phyloP scores from a whole-genome alignment of 2,113 vertebrate species.

The Delphinus delphis region DNA sequence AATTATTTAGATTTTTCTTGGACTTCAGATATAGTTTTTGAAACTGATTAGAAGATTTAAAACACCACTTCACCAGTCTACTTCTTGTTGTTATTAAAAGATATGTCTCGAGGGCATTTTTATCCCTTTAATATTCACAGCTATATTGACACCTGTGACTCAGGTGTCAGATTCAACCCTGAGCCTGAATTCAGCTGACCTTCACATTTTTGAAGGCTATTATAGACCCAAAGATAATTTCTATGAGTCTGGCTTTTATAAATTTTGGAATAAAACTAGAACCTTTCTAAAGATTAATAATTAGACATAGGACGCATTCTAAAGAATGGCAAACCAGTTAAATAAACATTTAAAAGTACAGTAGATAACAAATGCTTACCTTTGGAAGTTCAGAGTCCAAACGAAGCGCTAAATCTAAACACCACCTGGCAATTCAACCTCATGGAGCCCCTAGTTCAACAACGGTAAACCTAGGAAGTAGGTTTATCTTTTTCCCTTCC shows the following conservation, averaged over 20 bases:
- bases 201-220: background rate
- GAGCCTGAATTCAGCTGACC: background rate
- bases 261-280: background rate
- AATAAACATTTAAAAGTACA: conserved; percentile 29
- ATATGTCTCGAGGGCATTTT: background rate
- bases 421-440: background rate
- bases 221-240: background rate
- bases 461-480: background rate
- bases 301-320: background rate
- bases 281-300: conserved; percentile 29
- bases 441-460: background rate
- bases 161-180: background rate
- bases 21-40: background rate
- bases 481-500: background rate
- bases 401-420: background rate
- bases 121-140: background rate
- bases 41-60: background rate
- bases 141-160: background rate
- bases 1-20: conserved; percentile 22
- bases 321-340: conserved; percentile 16
- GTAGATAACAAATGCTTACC: conserved; percentile 31
- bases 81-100: background rate
- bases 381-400: conserved; percentile 30
- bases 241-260: background rate
- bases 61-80: background rate